phyloP scores from a whole-genome alignment of 2,797 vertebrate genomes.

The Anguilla anguilla region DNA sequence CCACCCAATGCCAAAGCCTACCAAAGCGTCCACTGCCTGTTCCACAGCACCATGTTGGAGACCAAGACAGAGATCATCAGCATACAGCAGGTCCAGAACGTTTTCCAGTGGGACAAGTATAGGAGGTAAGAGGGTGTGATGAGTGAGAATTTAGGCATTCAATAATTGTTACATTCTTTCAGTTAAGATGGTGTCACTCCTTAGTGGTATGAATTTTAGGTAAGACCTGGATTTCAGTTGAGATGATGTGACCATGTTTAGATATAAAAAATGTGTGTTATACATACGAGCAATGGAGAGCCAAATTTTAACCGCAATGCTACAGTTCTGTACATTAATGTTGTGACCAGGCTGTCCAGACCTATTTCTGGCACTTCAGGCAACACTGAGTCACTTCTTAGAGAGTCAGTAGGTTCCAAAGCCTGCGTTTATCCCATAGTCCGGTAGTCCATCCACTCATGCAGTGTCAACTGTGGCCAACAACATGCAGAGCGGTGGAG shows the following conservation, averaged over 20 bases:
- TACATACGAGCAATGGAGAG: background rate
- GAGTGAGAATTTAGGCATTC: background rate
- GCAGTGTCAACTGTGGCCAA: background rate
- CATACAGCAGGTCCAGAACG: slow-evolving; percentile 66
- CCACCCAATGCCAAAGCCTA: slow-evolving; percentile 37
- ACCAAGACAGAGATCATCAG: slow-evolving; percentile 48
- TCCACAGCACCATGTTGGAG: slow-evolving; percentile 51
- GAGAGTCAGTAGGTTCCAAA: background rate
- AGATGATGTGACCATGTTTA: background rate
- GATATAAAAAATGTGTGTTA: background rate
- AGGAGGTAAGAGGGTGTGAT: slow-evolving; percentile 53
- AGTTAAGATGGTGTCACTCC: background rate
- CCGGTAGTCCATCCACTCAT: background rate
- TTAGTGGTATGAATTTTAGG: no score
- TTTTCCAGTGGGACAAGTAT: slow-evolving; percentile 68
- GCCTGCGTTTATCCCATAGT: background rate
- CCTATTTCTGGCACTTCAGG: background rate
- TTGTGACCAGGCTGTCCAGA: background rate
- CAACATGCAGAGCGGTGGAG: no score
- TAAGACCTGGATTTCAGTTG: background rate
- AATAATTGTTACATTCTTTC: background rate
- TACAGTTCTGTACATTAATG: background rate
- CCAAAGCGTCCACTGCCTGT: slow-evolving; percentile 42
- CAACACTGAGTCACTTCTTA: background rate
- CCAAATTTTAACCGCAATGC: background rate